phyloP scores from a whole-genome alignment of 2,888 invertebrate genomes.

The Cephus runcator region DNA sequence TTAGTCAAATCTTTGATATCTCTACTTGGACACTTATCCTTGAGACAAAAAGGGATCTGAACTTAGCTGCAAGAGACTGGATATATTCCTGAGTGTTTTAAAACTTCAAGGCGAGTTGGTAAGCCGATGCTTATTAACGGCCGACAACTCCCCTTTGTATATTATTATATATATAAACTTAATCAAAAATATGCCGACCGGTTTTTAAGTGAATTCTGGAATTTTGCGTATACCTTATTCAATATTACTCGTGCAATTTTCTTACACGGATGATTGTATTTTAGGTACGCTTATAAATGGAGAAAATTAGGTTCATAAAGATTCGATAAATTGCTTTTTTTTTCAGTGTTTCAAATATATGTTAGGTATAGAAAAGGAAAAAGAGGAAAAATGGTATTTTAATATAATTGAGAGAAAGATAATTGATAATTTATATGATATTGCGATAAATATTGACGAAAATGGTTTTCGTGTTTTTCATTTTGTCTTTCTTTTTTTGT shows the following conservation, averaged over 20 bases:
- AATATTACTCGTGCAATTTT: not conserved
- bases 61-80: not conserved
- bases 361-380: not conserved
- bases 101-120: not conserved
- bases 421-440: not conserved
- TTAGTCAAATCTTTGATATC: not conserved
- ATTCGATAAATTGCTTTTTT: too few relatives aligned
- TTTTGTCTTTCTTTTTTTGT: not conserved
- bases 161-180: not conserved
- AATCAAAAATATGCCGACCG: slow-evolving; percentile 42
- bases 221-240: not conserved
- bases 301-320: not conserved
- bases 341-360: too few relatives aligned
- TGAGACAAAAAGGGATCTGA: not conserved
- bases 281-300: not conserved
- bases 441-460: not conserved
- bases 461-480: not conserved
- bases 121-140: not conserved
- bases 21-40: not conserved
- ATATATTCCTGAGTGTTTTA: not conserved
- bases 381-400: not conserved
- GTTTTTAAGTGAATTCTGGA: slow-evolving; percentile 37
- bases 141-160: not conserved
- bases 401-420: not conserved
- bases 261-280: not conserved